Conservation (phyloP, 2,797 vertebrate species). For the Phyllotis vaccarum region DNA sequence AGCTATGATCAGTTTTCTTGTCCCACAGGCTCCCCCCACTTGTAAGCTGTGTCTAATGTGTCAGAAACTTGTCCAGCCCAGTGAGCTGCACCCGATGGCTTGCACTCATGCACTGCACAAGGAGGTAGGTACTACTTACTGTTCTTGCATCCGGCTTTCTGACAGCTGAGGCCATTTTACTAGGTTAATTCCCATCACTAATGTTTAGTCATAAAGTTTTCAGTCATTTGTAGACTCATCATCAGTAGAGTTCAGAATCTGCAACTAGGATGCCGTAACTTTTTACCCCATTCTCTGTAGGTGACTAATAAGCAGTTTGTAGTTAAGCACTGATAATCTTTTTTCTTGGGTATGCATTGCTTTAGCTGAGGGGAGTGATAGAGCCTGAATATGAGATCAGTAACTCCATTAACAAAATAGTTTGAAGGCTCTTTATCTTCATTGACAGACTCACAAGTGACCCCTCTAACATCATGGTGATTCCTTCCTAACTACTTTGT, state of each 20-base stretch:
- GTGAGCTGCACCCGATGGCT: slow-evolving; percentile 92
- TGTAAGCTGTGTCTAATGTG: slow-evolving; percentile 96
- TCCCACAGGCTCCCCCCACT: slow-evolving; percentile 83
- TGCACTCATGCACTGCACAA: slow-evolving; percentile 94
- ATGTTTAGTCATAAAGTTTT: slow-evolving; percentile 34
- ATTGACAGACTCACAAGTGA: background rate
- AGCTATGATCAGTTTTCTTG: background rate
- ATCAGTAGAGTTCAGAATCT: slow-evolving; percentile 48
- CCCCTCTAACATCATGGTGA: slow-evolving; percentile 16
- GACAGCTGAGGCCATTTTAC: background rate
- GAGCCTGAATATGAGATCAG: slow-evolving; percentile 32
- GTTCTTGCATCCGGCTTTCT: background rate
- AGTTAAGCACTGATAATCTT: background rate
- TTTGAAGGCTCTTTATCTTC: background rate
- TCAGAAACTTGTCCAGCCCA: slow-evolving; percentile 92
- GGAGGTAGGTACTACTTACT: slow-evolving; percentile 88
- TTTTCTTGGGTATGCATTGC: slow-evolving; percentile 9
- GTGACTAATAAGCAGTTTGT: background rate
- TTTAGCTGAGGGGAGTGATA: slow-evolving; percentile 45
- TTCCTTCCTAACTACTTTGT: slow-evolving; percentile 36
- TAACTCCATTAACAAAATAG: slow-evolving; percentile 22
- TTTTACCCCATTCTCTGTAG: background rate
- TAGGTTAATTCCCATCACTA: slow-evolving; percentile 26
- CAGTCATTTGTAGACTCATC: background rate
- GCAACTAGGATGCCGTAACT: background rate